Evolutionary conservation across 2,888 invertebrate genomes (phyloP), one percentile per base, ranked within the genome.

Genomic region (Spodoptera exigua): DNA sequence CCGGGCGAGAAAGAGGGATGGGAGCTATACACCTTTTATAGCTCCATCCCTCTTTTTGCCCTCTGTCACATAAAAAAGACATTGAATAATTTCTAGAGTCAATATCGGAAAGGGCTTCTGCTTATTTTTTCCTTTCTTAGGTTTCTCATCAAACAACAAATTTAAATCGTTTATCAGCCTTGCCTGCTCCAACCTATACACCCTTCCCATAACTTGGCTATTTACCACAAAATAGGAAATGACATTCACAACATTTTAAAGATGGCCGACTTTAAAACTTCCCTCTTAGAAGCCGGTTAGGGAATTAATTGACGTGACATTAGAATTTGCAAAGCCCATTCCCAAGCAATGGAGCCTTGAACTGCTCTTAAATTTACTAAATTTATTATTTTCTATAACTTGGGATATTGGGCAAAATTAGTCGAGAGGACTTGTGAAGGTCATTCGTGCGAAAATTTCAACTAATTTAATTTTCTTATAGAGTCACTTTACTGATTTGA

Each of bases 371-470:
- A 55, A 57, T 57, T 63, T 46, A 47, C 37, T n/a, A 44, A 64
- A 72, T 51, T 47, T 62, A 64, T 69, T 59, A 59, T 73, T 65
- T 74, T 70, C 65, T 70, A 70, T 68, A 65, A 57, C 53, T 68
- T 41, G 17, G 41, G 13, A 49, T 66, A 66, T 54, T 39, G 47
- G 21, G n/a, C 17, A 36, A 56, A 70, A 71, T 70, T 61, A 40
- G 48, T 51, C 57, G 41, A 11, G 13, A 14, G 9, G n/a, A 21
- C 47, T 16, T 16, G 54, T 14, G 17, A 55, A 69, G 52, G 61
- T 40, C 57, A 32, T 16, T 47, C 13, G 17, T 32, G 47, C 27
- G 57, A 36, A 62, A 73, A 69, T 37, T 69, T 52, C 18, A 45
- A 60, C 52, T 43, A 60, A 51, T 56, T 64, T 27, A 40, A 34